Evolutionary conservation across 2,888 invertebrate species (phyloP).

Genomic region (Catocala nupta): DNA sequence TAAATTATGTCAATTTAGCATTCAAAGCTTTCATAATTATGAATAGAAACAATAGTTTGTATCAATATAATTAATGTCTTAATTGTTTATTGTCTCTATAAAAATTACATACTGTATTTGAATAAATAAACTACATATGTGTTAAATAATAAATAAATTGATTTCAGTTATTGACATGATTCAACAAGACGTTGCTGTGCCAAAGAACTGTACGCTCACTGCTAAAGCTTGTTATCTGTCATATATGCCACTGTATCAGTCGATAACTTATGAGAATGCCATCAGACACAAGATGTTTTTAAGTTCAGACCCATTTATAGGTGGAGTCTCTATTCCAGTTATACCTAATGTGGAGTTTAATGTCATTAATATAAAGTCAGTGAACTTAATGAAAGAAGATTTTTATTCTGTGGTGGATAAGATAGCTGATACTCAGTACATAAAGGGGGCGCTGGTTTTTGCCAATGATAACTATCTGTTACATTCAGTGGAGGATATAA

Average conservation of each 20-base stretch:
- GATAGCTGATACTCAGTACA: slow-evolving; percentile 62
- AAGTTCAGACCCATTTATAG: slow-evolving; percentile 61
- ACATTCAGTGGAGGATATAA: slow-evolving; percentile 71
- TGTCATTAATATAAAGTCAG: slow-evolving; percentile 67
- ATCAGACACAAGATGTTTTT: slow-evolving; percentile 56
- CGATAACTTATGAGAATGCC: slow-evolving; percentile 64
- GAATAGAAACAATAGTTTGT: no score
- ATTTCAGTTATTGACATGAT: slow-evolving; percentile 78
- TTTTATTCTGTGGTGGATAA: slow-evolving; percentile 64
- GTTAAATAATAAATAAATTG: slow-evolving; percentile 10
- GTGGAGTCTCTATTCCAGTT: slow-evolving; percentile 75
- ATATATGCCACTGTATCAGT: slow-evolving; percentile 69
- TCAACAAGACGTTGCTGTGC: slow-evolving; percentile 64
- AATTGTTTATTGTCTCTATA: no score
- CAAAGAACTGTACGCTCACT: slow-evolving; percentile 74
- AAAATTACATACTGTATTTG: not conserved
- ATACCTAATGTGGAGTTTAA: slow-evolving; percentile 77
- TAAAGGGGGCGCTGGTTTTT: slow-evolving; percentile 78
- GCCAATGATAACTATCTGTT: slow-evolving; percentile 79
- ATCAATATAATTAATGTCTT: no score
- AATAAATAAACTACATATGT: not conserved
- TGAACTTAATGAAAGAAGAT: slow-evolving; percentile 58
- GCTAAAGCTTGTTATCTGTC: slow-evolving; percentile 67
- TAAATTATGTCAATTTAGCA: no score
- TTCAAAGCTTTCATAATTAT: no score